Evolutionary conservation across 2,113 vertebrate species (phyloP), one percentile per base, ranked within the genome.

Genomic region (Ahaetulla prasina): DNA sequence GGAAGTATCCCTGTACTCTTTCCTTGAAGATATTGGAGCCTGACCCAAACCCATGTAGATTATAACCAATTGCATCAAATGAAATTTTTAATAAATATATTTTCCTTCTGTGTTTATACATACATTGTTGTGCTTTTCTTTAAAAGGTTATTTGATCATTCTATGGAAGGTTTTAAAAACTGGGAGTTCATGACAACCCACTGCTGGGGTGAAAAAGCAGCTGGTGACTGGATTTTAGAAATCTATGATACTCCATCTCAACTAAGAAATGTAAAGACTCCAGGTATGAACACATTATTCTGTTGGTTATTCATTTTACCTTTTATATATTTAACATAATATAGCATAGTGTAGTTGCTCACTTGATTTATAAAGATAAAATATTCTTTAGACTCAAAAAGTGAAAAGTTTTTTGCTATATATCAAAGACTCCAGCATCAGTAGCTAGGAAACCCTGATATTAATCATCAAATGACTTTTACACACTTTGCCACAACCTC

Each of bases 151-250:
- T 99, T 99, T 97, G 99, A 99, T 97, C 99, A 99, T 97, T 99
- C 99, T 93, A 99, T 99, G 98, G 99, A 99, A 97, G 99, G 99
- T 88, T 99, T 99, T 97, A 99, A 99, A 97, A 99, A 99, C 97
- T 99, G 99, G 99, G 99, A 99, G 96, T 99, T 99, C 94, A 99
- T 99, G 99, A 99, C 99, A 92, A 99, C 99, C 95, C 99, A 99
- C 94, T 99, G 98, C 95, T 99, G 99, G 99, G 99, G 99, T 93
- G 99, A 99, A 97, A 99, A 98, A 97, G 98, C 99, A 30, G 98
- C 98, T 27, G 99, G 99, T 91, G 99, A 99, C 96, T 99, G 99
- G 99, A 97, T 99, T 94, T 98, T 99, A 92, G 99, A 99, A 97
- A 99, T 99, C 96, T 98, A 99, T 88, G 99, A 99, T 95, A 99